Percentiles rank a stretch among this genome's conserved stretches.
These are phyloP conservation scores for Drosophila sulfurigaster DNA, from an alignment of 1,140 invertebrate species.

Conservation along the genomic window DNA sequence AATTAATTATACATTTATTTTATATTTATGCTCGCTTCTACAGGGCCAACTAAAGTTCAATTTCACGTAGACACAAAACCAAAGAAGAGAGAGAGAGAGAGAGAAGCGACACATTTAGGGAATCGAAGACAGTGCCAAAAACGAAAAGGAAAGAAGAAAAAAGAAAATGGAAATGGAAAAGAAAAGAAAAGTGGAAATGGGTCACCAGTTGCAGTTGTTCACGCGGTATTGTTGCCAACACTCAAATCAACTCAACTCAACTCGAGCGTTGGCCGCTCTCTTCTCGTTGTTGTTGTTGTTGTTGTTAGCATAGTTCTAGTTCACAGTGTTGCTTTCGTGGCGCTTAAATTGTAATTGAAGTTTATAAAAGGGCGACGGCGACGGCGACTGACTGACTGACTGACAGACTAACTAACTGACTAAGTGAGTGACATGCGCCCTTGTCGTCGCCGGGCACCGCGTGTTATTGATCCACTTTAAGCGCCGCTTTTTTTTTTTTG, in stretches of 20 bases:
- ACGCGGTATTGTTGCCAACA: slow-evolving; percentile 21
- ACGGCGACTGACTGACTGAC: slow-evolving; percentile 34
- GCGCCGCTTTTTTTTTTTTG: slow-evolving; percentile 8
- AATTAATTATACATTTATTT: no score
- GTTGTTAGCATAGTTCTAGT: slow-evolving; percentile 12
- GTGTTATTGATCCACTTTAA: slow-evolving; percentile 69
- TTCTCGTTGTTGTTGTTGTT: not conserved
- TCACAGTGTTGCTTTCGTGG: slow-evolving; percentile 44
- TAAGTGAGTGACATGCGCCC: slow-evolving; percentile 53
- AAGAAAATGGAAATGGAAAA: slow-evolving; percentile 23
- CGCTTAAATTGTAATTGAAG: slow-evolving; percentile 71
- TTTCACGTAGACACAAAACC: not conserved
- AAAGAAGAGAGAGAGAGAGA: not conserved
- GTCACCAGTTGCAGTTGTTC: slow-evolving; percentile 71
- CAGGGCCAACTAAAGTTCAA: not conserved
- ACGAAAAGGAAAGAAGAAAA: slow-evolving; percentile 20
- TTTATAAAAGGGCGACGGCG: slow-evolving; percentile 51
- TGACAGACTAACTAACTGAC: slow-evolving; percentile 15
- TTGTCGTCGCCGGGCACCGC: slow-evolving; percentile 42
- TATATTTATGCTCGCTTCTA: no score
- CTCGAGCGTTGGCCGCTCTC: not conserved
- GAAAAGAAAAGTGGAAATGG: slow-evolving; percentile 44
- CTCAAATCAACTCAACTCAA: not conserved
- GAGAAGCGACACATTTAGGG: not conserved
- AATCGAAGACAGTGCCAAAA: slow-evolving; percentile 15